Conservation (phyloP, 1,140 invertebrate species). For the Marisa cornuarietis region DNA sequence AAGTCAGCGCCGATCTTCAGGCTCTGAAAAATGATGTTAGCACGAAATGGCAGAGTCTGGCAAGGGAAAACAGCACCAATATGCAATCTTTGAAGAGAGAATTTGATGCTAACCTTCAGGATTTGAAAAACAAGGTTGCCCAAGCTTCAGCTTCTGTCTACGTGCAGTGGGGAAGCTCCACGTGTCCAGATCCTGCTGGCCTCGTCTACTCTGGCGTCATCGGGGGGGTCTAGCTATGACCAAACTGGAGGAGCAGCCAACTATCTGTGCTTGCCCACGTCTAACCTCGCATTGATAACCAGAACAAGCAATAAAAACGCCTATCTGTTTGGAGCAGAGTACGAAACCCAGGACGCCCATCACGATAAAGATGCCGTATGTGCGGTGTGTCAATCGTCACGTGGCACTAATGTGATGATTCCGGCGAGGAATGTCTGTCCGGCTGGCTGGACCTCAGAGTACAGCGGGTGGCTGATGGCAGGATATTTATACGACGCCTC, state of each 20-base stretch:
- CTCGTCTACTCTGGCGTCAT: neutral
- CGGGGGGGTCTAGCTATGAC: neutral
- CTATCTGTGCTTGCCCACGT: neutral
- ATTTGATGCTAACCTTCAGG: no score
- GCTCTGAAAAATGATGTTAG: no score
- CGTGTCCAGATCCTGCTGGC: neutral
- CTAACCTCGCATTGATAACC: neutral
- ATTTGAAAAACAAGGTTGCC: no score
- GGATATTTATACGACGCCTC: slow-evolving; percentile 18
- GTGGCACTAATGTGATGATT: slow-evolving; percentile 33
- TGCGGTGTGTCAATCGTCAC: neutral
- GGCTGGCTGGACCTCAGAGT: slow-evolving; percentile 38
- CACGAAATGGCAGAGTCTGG: no score
- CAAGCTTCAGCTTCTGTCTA: neutral
- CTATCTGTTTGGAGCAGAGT: slow-evolving; percentile 23
- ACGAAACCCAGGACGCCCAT: neutral
- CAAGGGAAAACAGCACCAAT: no score
- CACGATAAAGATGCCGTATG: neutral
- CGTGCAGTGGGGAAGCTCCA: neutral
- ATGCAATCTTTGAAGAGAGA: no score
- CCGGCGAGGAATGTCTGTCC: slow-evolving; percentile 39
- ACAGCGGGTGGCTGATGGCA: slow-evolving; percentile 33
- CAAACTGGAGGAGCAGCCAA: neutral
- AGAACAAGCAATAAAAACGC: neutral
- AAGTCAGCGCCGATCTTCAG: neutral